Base-by-base conservation (phyloP, 1,140 invertebrate genomes). In the Rhagoletis pomonella region DNA sequence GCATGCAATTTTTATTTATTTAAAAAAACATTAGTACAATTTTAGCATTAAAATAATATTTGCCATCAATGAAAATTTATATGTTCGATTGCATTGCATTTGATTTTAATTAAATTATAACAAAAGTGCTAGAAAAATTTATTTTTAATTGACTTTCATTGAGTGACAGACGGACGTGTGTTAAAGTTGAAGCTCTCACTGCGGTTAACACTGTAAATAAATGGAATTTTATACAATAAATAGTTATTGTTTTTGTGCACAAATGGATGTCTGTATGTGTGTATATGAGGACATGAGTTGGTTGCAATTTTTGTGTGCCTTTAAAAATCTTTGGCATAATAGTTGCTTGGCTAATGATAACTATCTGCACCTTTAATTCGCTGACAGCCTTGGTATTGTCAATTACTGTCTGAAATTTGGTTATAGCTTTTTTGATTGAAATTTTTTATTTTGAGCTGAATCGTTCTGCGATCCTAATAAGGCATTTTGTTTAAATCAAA, bases 21-120 rank as follows among this genome's bases (percentile, higher is more conserved):
- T n/a, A n/a, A n/a, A n/a, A n/a, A n/a, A n/a, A n/a, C n/a, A n/a
- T n/a, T n/a, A n/a, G n/a, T n/a, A n/a, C n/a, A n/a, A n/a, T n/a
- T 9, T 55, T 55, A 55, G 1, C 50, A 55, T 55, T 55, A 55
- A 55, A 55, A 55, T 55, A 55, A 4, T 55, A 55, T 55, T 55
- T 55, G 50, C 50, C 50, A 55, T 55, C 50, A 55, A 55, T n/a
- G 60, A 62, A 62, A 17, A 44, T 69, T 69, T 17, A 69, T 44
- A 17, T 69, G 12, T 69, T 12, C 29, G 19, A 65, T 2, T 65
- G 14, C 39, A 73, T 14, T n/a, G 67, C 42, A 73, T 17, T 47
- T 42, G 42, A 73, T 73, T 73, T 47, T 73, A 73, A 73, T 73
- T 73, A 73, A 73, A 73, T 73, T 73, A 73, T 73, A 73, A 73